A percentile compares a stretch with the other conserved stretches of the same genome.
These are phyloP conservation scores for Campoletis raptor DNA, from an alignment of 2,888 invertebrate species.

Conservation along the genomic window DNA sequence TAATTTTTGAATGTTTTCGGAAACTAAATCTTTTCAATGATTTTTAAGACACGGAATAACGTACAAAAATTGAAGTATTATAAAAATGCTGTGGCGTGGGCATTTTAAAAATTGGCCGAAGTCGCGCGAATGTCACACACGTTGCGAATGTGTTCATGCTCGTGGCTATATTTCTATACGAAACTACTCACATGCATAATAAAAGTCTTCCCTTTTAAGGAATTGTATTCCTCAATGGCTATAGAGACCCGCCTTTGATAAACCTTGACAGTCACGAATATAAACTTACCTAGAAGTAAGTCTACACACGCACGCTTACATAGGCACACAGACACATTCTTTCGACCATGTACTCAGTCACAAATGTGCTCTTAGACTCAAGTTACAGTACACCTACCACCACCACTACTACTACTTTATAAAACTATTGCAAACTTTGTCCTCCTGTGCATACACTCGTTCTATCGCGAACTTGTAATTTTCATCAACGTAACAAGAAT, in stretches of 20 bases:
- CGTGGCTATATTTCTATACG: conserved; percentile 19
- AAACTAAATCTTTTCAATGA: too few relatives aligned
- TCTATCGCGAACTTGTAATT: conserved; percentile 32
- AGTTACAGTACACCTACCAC: conserved; percentile 23
- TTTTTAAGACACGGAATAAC: not conserved
- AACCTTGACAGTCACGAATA: conserved; percentile 64
- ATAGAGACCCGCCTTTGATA: conserved; percentile 65
- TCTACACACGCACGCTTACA: not conserved
- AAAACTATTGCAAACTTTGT: conserved; percentile 43
- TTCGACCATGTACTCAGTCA: not conserved
- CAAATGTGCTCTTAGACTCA: conserved; percentile 53
- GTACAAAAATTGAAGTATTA: not conserved
- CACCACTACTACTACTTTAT: not conserved
- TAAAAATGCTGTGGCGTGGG: not conserved
- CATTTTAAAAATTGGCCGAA: not conserved
- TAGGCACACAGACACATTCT: not conserved
- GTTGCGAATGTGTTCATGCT: not conserved
- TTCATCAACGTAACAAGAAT: conserved; percentile 21
- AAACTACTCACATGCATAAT: conserved; percentile 35
- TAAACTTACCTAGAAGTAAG: conserved; percentile 30
- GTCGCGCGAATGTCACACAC: not conserved
- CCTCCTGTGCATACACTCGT: conserved; percentile 16
- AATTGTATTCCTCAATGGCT: conserved; percentile 60
- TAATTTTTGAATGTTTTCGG: too few relatives aligned
- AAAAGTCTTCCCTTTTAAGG: conserved; percentile 62